Percentiles rank a stretch among this genome's conserved stretches.
These are phyloP conservation scores for Hermatobates lingyangjiaoensis DNA, from an alignment of 1,140 invertebrate genomes.

Conservation along the genomic window DNA sequence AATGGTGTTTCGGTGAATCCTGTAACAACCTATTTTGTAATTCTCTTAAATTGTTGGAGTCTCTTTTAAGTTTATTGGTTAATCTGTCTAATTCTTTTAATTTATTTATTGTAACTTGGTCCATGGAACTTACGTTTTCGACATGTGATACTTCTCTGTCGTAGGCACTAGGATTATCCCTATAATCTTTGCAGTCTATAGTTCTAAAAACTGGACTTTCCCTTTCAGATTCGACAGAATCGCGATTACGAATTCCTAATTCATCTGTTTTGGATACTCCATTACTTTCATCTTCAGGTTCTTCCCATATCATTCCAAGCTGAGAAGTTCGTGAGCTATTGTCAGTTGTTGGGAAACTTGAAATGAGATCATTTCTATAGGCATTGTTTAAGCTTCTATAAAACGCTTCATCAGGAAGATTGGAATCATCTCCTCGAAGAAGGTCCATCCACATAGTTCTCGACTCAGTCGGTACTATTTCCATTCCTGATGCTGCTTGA, in stretches of 20 bases:
- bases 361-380: constrained; percentile 57
- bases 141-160: constrained; percentile 58
- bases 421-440: constrained; percentile 18
- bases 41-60: constrained; percentile 56
- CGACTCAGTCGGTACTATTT: constrained; percentile 21
- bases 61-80: constrained; percentile 52
- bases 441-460: constrained; percentile 21
- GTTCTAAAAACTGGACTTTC: constrained; percentile 56
- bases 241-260: too few species aligned
- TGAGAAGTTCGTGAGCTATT: constrained; percentile 31
- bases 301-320: constrained; percentile 65
- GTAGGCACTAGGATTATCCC: constrained; percentile 50
- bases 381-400: constrained; percentile 73
- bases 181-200: constrained; percentile 58
- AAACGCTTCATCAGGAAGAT: constrained; percentile 62
- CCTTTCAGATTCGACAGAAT: too few species aligned
- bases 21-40: constrained; percentile 42
- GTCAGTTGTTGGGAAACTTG: constrained; percentile 30
- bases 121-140: constrained; percentile 48
- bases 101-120: constrained; percentile 54
- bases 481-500: constrained; percentile 9
- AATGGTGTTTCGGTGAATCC: constrained; percentile 27
- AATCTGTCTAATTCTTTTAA: constrained; percentile 55
- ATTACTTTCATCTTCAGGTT: constrained; percentile 30
- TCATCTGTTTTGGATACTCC: constrained; percentile 24